Percentiles rank a stretch among this genome's conserved stretches.
Evolutionary conservation across 2,888 invertebrate genomes (phyloP).

Genomic region (Harpalus rufipes): DNA sequence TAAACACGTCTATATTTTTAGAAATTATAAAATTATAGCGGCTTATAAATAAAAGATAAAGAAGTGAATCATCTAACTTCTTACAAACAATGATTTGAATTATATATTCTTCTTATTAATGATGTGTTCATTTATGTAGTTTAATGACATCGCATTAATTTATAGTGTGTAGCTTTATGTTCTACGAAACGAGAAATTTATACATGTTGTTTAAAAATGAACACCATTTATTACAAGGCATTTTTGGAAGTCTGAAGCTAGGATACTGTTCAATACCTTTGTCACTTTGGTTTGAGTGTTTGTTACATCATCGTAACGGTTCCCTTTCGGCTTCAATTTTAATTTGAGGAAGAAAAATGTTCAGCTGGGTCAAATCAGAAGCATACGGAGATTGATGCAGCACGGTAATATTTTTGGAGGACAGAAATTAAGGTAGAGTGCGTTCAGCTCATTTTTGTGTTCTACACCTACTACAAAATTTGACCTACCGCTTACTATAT

Average conservation of each 20-base stretch:
- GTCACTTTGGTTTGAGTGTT: no score
- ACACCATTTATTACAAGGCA: not conserved
- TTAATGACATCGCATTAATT: conserved; percentile 20
- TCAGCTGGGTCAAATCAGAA: no score
- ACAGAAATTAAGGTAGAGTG: no score
- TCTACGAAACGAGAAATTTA: conserved; percentile 25
- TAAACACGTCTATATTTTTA: not conserved
- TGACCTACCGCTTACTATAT: no score
- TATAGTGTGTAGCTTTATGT: not conserved
- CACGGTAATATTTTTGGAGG: no score
- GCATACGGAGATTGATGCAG: no score
- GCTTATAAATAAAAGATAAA: conserved; percentile 11
- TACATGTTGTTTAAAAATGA: not conserved
- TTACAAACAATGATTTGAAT: conserved; percentile 16
- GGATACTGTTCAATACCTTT: not conserved
- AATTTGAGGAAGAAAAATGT: no score
- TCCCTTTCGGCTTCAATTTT: no score
- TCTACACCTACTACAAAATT: no score
- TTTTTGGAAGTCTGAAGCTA: not conserved
- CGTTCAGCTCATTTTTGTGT: no score
- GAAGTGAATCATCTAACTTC: conserved; percentile 19
- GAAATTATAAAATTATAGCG: conserved; percentile 7
- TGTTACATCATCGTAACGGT: no score
- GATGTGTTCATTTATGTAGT: conserved; percentile 15
- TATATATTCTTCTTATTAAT: conserved; percentile 12